Evolutionary conservation across 1,140 invertebrate genomes (phyloP), one percentile per base, ranked within the genome.

Genomic region (Penaeus indicus): DNA sequence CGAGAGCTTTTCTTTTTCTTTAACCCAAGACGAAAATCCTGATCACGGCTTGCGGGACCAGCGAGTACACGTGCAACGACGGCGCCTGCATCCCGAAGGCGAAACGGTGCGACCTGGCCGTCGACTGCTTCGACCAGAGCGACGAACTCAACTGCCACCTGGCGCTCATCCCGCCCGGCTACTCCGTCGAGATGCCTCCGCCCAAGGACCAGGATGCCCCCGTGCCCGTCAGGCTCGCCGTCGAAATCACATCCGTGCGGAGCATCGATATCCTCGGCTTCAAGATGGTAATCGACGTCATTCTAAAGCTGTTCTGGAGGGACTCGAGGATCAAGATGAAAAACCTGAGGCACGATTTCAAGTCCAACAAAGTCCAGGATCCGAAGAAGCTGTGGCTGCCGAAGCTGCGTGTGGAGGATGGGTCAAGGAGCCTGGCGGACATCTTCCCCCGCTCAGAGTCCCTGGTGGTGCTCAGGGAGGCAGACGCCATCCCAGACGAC

Each of bases 61-160:
- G 47, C 47, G 80, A 88, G 16, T 88, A 83, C 80, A 83, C 86
- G 5, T 88, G 86, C 47, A 47, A 54, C 61, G 86, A 88, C 27
- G 86, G 79, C 25, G 72, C 86, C 1, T 88, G 86, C 60, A 64
- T 88, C 47, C 42, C 27, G 16, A 83, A 63, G 79, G 38, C 25
- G 16, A 25, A 62, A 2, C 79, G 86, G 1, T 88, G 86, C 64
- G 86, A 88, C 64, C 54, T 69, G 21, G 79, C 42, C 64, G 61
- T n/a, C 22, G 80, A 88, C 86, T 88, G 86, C 38, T 2, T 10
- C 3, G 86, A 88, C 67, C 72, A 54, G 78, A 88, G 80, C 54
- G 86, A 88, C 60, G 86, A 88, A 32, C 67, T 42, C 19, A 63
- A 88, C 80, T 88, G 86, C n/a, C 79, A 83, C 22, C 54, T 88